phyloP scores from a whole-genome alignment of 1,140 invertebrate species.

The Aethina tumida region DNA sequence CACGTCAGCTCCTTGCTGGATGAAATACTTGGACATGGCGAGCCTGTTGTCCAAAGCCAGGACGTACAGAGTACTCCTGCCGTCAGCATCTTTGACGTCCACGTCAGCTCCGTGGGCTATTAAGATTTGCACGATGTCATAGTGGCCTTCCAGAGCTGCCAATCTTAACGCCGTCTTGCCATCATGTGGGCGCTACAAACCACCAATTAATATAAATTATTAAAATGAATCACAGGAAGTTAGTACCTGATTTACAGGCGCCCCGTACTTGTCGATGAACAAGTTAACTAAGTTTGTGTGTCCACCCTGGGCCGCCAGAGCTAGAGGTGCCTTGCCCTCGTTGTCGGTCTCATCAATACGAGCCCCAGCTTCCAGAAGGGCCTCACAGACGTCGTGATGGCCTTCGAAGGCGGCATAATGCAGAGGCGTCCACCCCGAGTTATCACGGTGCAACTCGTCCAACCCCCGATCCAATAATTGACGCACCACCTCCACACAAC shows the following conservation, averaged over 20 bases:
- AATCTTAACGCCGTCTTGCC: conserved; percentile 88
- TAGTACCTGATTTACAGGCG: conserved; percentile 79
- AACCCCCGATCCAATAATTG: conserved; percentile 81
- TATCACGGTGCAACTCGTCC: conserved; percentile 84
- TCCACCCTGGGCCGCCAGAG: conserved; percentile 83
- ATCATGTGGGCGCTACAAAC: conserved; percentile 86
- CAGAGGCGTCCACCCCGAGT: conserved; percentile 88
- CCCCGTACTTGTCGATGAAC: conserved; percentile 62
- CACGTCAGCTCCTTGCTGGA: conserved; percentile 71
- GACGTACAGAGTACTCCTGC: conserved; percentile 84
- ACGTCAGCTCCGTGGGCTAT: conserved; percentile 72
- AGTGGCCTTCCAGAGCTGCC: conserved; percentile 78
- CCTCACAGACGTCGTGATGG: conserved; percentile 77
- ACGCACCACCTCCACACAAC: conserved; percentile 70
- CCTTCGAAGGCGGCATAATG: conserved; percentile 90
- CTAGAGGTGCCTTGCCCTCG: conserved; percentile 84
- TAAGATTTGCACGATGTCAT: conserved; percentile 67
- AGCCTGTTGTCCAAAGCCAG: conserved; percentile 83
- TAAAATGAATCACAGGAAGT: no score
- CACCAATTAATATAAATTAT: no score
- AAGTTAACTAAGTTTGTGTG: conserved; percentile 60
- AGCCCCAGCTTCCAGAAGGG: conserved; percentile 82
- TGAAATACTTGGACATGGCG: conserved; percentile 71
- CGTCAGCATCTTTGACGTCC: conserved; percentile 85
- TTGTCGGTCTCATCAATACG: conserved; percentile 87